Base-by-base conservation (phyloP, 2,113 vertebrate species). In the Cryptomyrus ogoouensis region DNA sequence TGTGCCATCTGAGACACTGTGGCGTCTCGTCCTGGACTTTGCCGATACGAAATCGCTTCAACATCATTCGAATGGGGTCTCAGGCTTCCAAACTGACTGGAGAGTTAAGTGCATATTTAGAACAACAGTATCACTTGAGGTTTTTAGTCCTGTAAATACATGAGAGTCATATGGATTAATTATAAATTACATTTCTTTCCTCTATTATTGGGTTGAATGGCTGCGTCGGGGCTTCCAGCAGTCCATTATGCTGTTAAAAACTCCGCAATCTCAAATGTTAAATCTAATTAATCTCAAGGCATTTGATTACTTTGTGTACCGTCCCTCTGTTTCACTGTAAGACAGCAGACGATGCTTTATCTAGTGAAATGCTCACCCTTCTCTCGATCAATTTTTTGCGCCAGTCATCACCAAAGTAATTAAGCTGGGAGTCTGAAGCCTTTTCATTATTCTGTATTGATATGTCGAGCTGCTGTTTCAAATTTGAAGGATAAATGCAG, bases 391-490 rank as follows among this genome's bases (percentile, higher is more conserved):
- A 42, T 88, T 88, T 70, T 88, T 50, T 53, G 52, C 35, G 39
- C 21, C 56, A 66, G 56, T 62, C 87, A 66, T 88, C 53, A 44
- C 21, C 87, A 44, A 58, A 53, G 52, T 58, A 58, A 88, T 88
- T 56, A 58, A 56, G 35, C 44, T 39, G 50, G 87, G 58, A 10
- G 42, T 88, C 53, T 62, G 87, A 88, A 66, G 53, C 6, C n/a
- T 87, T 88, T 62, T 88, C 53, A 88, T 88, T 88, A 88, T 88
- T 66, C 87, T n/a, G 87, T 66, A 66, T 62, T 44, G 56, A 88
- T 66, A 62, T 46, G 27, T 53, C 85, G 12, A n/a, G 21, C 87
- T 13, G 50, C 31, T 44, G 49, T 88, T 88, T 58, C 52, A 66
- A 35, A 44, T 44, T n/a, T 62, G 49, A 88, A 88, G 53, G 21